Evolutionary conservation across 1,140 invertebrate genomes (phyloP), one percentile per base, ranked within the genome.

Genomic region (Linepithema humile): DNA sequence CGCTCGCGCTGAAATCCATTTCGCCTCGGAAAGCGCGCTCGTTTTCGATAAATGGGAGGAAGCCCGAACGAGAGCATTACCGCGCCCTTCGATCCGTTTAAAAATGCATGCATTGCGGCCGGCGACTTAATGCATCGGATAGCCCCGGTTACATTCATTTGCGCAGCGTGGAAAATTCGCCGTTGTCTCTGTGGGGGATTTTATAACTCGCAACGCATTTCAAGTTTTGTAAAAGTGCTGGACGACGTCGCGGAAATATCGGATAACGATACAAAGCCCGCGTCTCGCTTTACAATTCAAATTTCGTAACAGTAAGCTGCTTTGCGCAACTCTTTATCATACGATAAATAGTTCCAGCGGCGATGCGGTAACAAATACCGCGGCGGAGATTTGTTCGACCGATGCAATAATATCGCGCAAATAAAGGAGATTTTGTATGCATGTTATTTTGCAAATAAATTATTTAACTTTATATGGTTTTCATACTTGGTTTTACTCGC

Each of bases 1-100:
- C 48, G 85, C 83, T 73, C 64, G 80, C 35, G 55, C 83, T 78
- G 84, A 89, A 89, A 89, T 55, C 87, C 85, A 89, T 89, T 89
- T 89, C 83, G 43, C 60, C 55, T 35, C 60, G 88, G 87, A 86
- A 74, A 84, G 53, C 70, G 62, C 80, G 80, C 69, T 57, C 87
- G 73, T 74, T 88, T 75, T 82, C 87, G 84, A 89, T 89, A 89
- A 89, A 89, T 82, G 87, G 87, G 82, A 86, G 85, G 75, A 85
- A 86, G 82, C 77, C 82, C 75, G 75, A 86, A 88, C 23, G 84
- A 88, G 74, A 89, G 82, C 78, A 64, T 75, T 82, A 64, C 70
- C 57, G 50, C 48, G 20, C 57, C 57, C 50, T 72, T 62, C 83
- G 48, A 43, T 62, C 17, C 53, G 29, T 67, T 83, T 82, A 84